A percentile compares a stretch with the other conserved stretches of the same genome.
Evolutionary conservation across 2,888 invertebrate genomes (phyloP).

Genomic region (Zygothrica quintamaculata): DNA sequence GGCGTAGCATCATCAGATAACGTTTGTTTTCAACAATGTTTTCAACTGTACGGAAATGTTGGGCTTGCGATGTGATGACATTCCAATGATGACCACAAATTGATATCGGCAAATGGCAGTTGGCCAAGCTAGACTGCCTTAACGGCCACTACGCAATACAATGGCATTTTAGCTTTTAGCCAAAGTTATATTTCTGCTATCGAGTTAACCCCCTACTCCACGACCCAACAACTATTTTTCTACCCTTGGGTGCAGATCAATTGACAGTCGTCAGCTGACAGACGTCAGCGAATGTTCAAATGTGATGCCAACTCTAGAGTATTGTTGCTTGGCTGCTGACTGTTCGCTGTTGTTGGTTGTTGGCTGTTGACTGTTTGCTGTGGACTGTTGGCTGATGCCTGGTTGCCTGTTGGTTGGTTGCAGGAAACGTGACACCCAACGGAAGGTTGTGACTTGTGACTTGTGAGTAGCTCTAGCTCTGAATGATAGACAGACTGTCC

Average conservation of each 20-base stretch:
- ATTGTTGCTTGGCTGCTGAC: constrained; percentile 33
- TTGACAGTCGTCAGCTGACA: constrained; percentile 38
- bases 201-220: too few relatives aligned
- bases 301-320: constrained; percentile 46
- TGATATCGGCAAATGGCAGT: too few relatives aligned
- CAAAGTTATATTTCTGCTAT: not conserved
- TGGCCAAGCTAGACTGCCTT: constrained; percentile 13
- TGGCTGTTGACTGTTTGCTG: too few relatives aligned
- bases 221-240: too few relatives aligned
- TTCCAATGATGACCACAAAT: constrained; percentile 65
- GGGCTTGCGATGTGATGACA: constrained; percentile 40
- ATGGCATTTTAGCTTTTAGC: constrained; percentile 13
- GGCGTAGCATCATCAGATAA: constrained; percentile 1
- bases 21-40: constrained; percentile 2
- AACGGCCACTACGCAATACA: constrained; percentile 27
- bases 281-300: constrained; percentile 27
- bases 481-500: constrained; percentile 13
- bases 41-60: constrained; percentile 42
- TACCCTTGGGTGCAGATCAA: constrained; percentile 14
- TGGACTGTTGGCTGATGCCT: too few relatives aligned
- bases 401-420: constrained; percentile 10
- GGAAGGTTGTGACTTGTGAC: constrained; percentile 43
- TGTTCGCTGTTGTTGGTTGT: constrained; percentile 3
- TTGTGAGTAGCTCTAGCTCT: constrained; percentile 8
- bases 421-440: constrained; percentile 41